Evolutionary conservation across 2,797 vertebrate genomes (phyloP).

Genomic region (Myotis findleyi): DNA sequence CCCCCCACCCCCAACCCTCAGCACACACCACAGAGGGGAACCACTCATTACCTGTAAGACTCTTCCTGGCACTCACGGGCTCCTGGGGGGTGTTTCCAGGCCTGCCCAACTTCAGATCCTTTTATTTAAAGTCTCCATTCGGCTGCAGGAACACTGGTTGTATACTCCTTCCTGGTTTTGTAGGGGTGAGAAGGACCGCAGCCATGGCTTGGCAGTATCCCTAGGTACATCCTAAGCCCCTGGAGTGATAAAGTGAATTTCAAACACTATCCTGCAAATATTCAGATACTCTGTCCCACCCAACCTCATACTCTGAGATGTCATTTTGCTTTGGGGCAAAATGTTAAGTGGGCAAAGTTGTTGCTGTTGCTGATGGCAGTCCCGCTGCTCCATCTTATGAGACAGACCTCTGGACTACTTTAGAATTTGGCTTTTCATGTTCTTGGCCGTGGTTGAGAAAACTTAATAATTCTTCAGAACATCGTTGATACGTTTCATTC

Average conservation of each 20-base stretch:
- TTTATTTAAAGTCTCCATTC: neutral
- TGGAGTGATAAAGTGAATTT: neutral
- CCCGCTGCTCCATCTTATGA: neutral
- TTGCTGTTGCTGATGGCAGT: neutral
- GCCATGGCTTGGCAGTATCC: neutral
- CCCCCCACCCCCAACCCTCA: fast-evolving
- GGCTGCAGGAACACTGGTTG: fast-evolving
- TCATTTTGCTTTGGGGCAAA: neutral
- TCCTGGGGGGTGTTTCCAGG: neutral
- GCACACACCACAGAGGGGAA: neutral
- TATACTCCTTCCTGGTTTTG: neutral
- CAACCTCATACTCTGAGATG: neutral
- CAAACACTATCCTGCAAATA: neutral
- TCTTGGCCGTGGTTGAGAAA: neutral
- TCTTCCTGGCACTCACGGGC: too few species aligned
- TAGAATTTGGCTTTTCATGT: neutral
- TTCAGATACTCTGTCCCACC: neutral
- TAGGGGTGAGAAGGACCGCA: neutral
- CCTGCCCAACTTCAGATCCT: neutral
- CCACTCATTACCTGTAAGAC: neutral
- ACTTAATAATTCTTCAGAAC: neutral
- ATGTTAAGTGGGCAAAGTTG: neutral
- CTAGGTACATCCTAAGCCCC: neutral
- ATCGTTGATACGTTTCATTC: neutral
- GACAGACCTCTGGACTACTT: neutral